Percentiles rank a stretch among this genome's conserved stretches.
phyloP scores from a whole-genome alignment of 92 coral and sea anemone genomes.

The Virgularia gustaviana region DNA sequence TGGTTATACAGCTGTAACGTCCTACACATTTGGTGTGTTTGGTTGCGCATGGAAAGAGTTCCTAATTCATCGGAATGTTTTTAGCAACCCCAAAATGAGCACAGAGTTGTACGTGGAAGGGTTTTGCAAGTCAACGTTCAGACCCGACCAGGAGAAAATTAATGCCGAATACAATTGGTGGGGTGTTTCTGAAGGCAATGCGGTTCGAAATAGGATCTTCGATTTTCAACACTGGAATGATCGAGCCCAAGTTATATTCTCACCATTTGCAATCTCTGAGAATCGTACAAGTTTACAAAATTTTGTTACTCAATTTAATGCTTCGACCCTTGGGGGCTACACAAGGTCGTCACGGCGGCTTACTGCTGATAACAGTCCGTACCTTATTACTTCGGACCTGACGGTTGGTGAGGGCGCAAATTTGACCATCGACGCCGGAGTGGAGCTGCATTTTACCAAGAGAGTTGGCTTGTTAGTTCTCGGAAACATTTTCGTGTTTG shows the following conservation, averaged over 20 bases:
- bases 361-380: conserved; percentile 53
- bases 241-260: conserved; percentile 33
- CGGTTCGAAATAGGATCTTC: conserved; percentile 39
- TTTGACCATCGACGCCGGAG: conserved; percentile 63
- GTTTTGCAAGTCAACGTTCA: conserved; percentile 1
- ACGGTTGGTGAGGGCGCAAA: conserved; percentile 48
- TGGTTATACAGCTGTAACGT: not conserved
- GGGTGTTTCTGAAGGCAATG: conserved; percentile 37
- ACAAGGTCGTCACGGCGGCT: conserved; percentile 40
- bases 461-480: conserved; percentile 57
- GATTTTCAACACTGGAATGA: conserved; percentile 60
- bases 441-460: conserved; percentile 44
- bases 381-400: conserved; percentile 52
- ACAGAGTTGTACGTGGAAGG: conserved; percentile 46
- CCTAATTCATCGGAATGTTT: conserved; percentile 38
- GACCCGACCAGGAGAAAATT: not conserved
- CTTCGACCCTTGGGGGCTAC: conserved; percentile 38
- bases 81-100: conserved; percentile 40
- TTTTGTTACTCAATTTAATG: not conserved
- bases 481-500: conserved; percentile 63
- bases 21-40: conserved; percentile 7
- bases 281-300: not conserved
- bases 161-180: conserved; percentile 61
- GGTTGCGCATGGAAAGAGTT: conserved; percentile 39
- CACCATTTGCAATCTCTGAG: conserved; percentile 33